phyloP scores from a whole-genome alignment of 2,113 vertebrate genomes.

The Nyctereutes procyonoides region DNA sequence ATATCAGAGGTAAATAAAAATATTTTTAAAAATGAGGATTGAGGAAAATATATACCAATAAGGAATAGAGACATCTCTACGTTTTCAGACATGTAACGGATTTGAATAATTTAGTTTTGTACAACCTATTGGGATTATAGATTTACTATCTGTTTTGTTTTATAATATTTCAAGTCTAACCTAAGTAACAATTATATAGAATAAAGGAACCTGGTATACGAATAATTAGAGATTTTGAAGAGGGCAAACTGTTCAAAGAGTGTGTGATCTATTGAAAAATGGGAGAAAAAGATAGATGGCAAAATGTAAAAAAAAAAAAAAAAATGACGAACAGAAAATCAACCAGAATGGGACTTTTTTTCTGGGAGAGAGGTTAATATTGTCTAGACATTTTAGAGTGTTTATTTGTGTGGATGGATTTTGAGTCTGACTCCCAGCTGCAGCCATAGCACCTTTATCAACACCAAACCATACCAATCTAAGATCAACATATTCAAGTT shows the following conservation, averaged over 20 bases:
- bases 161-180: neutral
- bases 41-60: neutral
- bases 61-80: neutral
- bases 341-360: neutral
- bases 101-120: neutral
- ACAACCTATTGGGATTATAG: neutral
- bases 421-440: neutral
- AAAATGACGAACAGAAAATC: neutral
- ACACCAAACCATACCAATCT: neutral
- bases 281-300: neutral
- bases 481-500: neutral
- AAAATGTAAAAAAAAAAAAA: neutral
- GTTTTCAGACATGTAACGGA: neutral
- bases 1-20: neutral
- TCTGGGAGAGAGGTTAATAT: fast-evolving
- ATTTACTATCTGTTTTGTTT: neutral
- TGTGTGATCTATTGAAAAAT: neutral
- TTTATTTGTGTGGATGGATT: neutral
- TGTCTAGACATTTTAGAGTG: neutral
- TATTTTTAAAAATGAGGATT: neutral
- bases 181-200: neutral
- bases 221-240: neutral
- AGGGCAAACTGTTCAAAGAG: neutral
- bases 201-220: neutral
- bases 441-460: neutral